Conservation (phyloP, 1,140 invertebrate genomes). For the Drosophila hydei region DNA sequence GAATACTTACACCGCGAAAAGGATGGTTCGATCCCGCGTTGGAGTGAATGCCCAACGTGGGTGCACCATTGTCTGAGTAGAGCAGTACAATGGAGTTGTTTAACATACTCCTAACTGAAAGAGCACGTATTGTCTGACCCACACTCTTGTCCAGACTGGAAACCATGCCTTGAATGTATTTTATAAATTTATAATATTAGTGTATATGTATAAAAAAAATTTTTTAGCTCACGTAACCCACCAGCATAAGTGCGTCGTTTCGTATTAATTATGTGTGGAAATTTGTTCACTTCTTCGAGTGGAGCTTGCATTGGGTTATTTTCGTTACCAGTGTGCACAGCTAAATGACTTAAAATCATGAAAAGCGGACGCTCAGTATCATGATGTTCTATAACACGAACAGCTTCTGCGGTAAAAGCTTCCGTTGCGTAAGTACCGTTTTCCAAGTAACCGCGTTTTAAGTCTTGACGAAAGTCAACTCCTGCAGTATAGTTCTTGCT, state of each 20-base stretch:
- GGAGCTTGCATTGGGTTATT: slow-evolving; percentile 91
- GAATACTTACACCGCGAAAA: slow-evolving; percentile 88
- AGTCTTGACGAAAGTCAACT: slow-evolving; percentile 89
- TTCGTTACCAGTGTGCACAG: slow-evolving; percentile 90
- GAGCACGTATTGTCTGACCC: slow-evolving; percentile 88
- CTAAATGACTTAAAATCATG: slow-evolving; percentile 91
- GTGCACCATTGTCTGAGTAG: slow-evolving; percentile 91
- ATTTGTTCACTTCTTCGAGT: slow-evolving; percentile 89
- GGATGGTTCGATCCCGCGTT: slow-evolving; percentile 95
- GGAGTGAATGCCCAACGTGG: slow-evolving; percentile 88
- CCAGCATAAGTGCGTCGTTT: slow-evolving; percentile 92
- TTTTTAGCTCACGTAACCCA: too few species aligned
- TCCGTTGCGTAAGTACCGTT: slow-evolving; percentile 91
- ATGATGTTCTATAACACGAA: slow-evolving; percentile 88
- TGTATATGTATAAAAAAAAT: too few species aligned
- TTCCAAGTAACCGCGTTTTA: slow-evolving; percentile 86
- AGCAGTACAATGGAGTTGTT: slow-evolving; percentile 90
- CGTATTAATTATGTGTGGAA: slow-evolving; percentile 89
- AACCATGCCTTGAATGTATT: slow-evolving; percentile 88
- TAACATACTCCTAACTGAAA: slow-evolving; percentile 88
- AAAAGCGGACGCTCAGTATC: slow-evolving; percentile 88
- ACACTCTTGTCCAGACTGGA: slow-evolving; percentile 94
- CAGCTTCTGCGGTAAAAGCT: slow-evolving; percentile 89
- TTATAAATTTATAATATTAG: background rate
- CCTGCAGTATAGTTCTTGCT: slow-evolving; percentile 80